These are phyloP conservation scores for Rhopalosiphum padi DNA, from an alignment of 1,140 invertebrate species.

Conservation along the genomic window DNA sequence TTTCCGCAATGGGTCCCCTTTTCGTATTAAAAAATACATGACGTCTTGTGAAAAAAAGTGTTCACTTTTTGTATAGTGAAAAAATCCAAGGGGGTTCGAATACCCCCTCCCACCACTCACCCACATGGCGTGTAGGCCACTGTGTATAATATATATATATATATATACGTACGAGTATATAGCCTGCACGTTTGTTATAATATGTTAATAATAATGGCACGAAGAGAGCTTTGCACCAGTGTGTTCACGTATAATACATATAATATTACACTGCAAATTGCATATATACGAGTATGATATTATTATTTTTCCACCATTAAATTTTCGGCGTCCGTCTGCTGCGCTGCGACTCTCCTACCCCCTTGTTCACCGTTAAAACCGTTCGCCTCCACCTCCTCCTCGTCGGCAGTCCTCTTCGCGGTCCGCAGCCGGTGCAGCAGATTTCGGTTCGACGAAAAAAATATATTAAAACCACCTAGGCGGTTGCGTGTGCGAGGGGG, in stretches of 20 bases:
- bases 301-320: constrained; percentile 13
- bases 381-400: neutral
- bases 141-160: neutral
- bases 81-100: neutral
- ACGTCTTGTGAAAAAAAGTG: neutral
- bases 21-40: neutral
- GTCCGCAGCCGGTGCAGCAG: neutral
- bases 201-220: neutral
- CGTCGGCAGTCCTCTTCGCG: neutral
- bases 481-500: no score
- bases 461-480: neutral
- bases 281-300: neutral
- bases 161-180: no score
- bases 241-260: no score
- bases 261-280: neutral
- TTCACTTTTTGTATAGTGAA: neutral
- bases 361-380: neutral
- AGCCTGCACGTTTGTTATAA: no score
- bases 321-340: neutral
- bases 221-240: neutral
- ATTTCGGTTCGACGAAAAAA: constrained; percentile 3
- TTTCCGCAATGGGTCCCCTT: no score
- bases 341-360: no score
- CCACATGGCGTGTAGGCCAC: neutral
- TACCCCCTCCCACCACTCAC: no score